These are phyloP conservation scores for Quadriops clusia DNA, from an alignment of 2,888 invertebrate genomes.

Conservation along the genomic window DNA sequence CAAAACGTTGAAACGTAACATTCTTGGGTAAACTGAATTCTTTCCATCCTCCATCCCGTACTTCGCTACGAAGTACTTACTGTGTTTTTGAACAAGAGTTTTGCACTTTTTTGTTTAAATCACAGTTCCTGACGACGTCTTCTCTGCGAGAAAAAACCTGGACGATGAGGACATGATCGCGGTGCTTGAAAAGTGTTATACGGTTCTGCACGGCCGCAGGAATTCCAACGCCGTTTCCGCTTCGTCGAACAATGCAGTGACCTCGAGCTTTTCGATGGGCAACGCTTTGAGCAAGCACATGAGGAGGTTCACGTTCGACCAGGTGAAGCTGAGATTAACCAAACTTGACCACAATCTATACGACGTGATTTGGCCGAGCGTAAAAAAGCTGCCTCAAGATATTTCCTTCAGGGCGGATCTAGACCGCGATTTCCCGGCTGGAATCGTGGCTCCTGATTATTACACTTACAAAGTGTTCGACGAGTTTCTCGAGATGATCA, in stretches of 20 bases:
- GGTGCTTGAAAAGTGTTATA: conserved; percentile 66
- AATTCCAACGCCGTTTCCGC: conserved; percentile 43
- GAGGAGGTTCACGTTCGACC: conserved; percentile 59
- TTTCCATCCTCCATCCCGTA: no score
- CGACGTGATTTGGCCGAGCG: conserved; percentile 82
- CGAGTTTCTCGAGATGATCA: conserved; percentile 70
- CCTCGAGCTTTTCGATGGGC: conserved; percentile 16
- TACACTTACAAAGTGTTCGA: conserved; percentile 75
- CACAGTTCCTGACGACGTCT: conserved; percentile 62
- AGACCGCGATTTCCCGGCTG: conserved; percentile 62
- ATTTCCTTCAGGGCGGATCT: conserved; percentile 43
- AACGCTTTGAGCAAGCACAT: conserved; percentile 57
- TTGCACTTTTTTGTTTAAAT: conserved; percentile 16
- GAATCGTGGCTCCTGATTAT: conserved; percentile 74
- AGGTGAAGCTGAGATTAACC: conserved; percentile 63
- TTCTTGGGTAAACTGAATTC: no score
- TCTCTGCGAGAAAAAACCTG: conserved; percentile 61
- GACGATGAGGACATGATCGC: conserved; percentile 57
- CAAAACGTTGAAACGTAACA: no score
- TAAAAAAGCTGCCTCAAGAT: conserved; percentile 60
- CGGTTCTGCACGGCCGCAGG: conserved; percentile 51
- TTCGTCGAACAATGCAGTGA: conserved; percentile 44
- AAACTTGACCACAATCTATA: conserved; percentile 76
- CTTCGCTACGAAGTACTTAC: conserved; percentile 3
- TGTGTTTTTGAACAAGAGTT: conserved; percentile 9